These are phyloP conservation scores for Drosophila cracens DNA, from an alignment of 2,888 invertebrate species.

Conservation along the genomic window DNA sequence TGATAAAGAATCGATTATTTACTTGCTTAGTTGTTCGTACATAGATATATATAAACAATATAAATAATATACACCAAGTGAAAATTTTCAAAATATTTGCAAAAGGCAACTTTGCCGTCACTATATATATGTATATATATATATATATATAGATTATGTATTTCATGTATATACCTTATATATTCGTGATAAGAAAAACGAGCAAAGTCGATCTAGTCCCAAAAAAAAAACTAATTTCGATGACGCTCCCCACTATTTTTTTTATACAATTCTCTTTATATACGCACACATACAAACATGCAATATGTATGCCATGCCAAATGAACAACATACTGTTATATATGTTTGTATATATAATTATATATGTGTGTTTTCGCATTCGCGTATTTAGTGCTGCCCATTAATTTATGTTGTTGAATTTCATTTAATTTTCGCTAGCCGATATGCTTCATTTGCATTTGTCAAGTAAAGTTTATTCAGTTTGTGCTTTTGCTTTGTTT, in stretches of 20 bases:
- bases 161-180: background rate
- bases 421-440: constrained; percentile 36
- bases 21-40: background rate
- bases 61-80: background rate
- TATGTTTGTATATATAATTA: background rate
- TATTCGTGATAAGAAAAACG: background rate
- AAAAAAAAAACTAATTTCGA: background rate
- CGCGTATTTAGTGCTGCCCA: background rate
- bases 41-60: background rate
- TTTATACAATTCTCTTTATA: background rate
- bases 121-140: background rate
- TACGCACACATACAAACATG: background rate
- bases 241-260: background rate
- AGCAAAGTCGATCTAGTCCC: background rate
- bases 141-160: background rate
- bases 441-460: constrained; percentile 36
- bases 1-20: background rate
- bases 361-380: background rate
- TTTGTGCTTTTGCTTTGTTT: constrained; percentile 1
- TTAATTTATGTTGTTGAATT: constrained; percentile 28
- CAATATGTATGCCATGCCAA: background rate
- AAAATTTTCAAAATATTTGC: background rate
- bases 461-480: constrained; percentile 17
- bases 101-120: background rate
- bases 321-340: background rate